Evolutionary conservation across 2,113 vertebrate genomes (phyloP).

Genomic region (Mormoops blainvillei): DNA sequence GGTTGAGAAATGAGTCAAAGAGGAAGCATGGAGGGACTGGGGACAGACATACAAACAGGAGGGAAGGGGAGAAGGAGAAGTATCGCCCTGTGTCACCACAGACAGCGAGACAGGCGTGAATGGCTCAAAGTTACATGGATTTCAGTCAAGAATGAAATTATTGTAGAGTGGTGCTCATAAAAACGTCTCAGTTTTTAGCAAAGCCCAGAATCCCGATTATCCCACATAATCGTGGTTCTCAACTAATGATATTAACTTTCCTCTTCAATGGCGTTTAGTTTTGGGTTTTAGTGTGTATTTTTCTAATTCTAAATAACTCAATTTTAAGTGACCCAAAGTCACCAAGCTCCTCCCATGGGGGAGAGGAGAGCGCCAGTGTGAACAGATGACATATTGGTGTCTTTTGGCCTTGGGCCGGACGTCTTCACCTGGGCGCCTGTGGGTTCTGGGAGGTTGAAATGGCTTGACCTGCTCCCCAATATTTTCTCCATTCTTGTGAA

Average conservation of each 20-base stretch:
- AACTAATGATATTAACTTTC: not conserved
- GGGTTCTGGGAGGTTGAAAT: not conserved
- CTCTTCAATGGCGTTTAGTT: not conserved
- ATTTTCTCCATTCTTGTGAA: not conserved
- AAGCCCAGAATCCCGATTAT: not conserved
- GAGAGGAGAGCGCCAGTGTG: too few species aligned
- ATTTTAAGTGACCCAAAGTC: not conserved
- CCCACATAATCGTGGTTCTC: not conserved
- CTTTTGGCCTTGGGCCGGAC: not conserved
- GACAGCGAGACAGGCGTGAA: not conserved
- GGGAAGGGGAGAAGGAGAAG: not conserved
- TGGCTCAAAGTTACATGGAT: not conserved
- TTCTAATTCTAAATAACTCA: not conserved
- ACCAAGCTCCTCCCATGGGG: not conserved
- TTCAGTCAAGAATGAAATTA: not conserved
- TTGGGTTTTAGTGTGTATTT: not conserved
- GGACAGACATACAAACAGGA: not conserved
- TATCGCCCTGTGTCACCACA: fast-evolving
- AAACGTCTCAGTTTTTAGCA: not conserved
- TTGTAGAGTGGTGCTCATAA: not conserved
- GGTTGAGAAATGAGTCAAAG: not conserved
- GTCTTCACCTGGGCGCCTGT: not conserved
- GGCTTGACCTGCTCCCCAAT: not conserved
- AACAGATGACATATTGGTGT: not conserved
- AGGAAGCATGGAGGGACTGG: not conserved